Evolutionary conservation across 2,113 vertebrate species (phyloP).

Genomic region (Phalacrocorax pelagicus): DNA sequence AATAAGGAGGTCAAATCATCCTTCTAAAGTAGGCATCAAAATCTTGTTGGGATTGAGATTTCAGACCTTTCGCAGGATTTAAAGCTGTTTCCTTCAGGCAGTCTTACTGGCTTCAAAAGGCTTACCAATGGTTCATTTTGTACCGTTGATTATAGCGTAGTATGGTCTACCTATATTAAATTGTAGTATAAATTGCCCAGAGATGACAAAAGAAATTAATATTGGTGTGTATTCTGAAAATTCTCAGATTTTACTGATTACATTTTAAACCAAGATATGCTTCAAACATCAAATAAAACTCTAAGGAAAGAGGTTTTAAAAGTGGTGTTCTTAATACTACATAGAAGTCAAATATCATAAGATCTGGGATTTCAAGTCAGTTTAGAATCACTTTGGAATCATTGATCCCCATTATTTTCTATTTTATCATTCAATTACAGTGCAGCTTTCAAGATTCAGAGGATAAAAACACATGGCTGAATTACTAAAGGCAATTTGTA

Average conservation of each 20-base stretch:
- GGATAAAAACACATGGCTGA: constrained; percentile 38
- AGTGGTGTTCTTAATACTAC: background rate
- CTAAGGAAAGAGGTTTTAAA: background rate
- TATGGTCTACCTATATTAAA: background rate
- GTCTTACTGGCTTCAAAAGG: background rate
- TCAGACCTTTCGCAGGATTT: background rate
- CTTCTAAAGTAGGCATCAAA: background rate
- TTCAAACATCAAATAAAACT: constrained; percentile 58
- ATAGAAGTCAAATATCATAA: constrained; percentile 11
- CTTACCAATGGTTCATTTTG: background rate
- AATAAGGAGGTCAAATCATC: background rate
- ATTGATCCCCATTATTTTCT: constrained; percentile 36
- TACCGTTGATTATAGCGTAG: background rate
- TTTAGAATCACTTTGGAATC: constrained; percentile 55
- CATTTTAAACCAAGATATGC: constrained; percentile 67
- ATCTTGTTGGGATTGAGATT: background rate
- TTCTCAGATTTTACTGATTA: background rate
- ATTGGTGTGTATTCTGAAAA: background rate
- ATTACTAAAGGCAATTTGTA: constrained; percentile 76
- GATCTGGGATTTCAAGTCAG: constrained; percentile 6
- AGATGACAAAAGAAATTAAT: background rate
- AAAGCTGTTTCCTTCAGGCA: background rate
- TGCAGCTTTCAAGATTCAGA: constrained; percentile 59
- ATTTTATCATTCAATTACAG: constrained; percentile 52
- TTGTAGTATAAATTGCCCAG: background rate